Evolutionary conservation across 2,888 invertebrate species (phyloP).

Genomic region (Aleiodes leptofemur): DNA sequence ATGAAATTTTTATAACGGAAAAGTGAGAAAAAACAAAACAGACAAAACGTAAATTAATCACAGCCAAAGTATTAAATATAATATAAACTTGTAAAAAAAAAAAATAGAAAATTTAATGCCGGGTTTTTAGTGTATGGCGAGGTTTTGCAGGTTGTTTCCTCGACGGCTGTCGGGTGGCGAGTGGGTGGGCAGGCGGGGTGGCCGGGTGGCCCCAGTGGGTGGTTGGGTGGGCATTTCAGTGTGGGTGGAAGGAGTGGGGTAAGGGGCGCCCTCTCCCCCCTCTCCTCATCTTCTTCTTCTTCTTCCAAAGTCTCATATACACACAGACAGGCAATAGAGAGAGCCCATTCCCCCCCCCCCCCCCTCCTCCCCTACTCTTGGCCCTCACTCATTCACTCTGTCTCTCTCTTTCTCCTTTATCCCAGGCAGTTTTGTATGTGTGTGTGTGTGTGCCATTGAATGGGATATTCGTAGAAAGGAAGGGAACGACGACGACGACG

Average conservation of each 20-base stretch:
- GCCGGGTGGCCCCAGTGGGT: slow-evolving; percentile 67
- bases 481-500: not conserved
- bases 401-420: not conserved
- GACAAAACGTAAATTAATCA: not conserved
- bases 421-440: not conserved
- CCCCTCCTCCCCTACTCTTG: not conserved
- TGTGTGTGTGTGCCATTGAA: slow-evolving; percentile 15
- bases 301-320: not conserved
- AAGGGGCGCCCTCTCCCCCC: not conserved
- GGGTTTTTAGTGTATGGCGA: slow-evolving; percentile 55
- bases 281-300: not conserved
- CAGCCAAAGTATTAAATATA: not conserved
- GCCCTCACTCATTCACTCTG: not conserved
- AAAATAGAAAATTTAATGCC: slow-evolving; percentile 45
- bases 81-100: not conserved
- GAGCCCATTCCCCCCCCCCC: not conserved
- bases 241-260: slow-evolving; percentile 33
- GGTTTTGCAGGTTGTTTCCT: slow-evolving; percentile 74
- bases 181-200: slow-evolving; percentile 75
- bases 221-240: slow-evolving; percentile 59
- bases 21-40: slow-evolving; percentile 1
- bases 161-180: slow-evolving; percentile 74
- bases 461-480: slow-evolving; percentile 27
- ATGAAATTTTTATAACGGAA: not conserved
- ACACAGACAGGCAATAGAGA: too few species aligned